phyloP scores from a whole-genome alignment of 2,113 vertebrate species.

The Callopanchax toddi region DNA sequence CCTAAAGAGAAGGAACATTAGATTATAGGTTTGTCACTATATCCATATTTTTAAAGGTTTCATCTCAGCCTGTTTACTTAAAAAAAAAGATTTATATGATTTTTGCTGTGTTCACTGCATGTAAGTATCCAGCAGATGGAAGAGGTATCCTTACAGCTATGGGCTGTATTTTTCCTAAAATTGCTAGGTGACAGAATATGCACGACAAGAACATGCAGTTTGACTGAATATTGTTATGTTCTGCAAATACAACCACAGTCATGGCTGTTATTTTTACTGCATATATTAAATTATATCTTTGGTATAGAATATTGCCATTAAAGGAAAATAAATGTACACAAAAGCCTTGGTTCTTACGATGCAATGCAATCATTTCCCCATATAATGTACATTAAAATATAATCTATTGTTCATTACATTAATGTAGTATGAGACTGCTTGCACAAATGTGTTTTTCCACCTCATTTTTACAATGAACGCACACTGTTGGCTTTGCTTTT shows the following conservation, averaged over 20 bases:
- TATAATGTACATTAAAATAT: neutral
- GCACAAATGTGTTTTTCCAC: neutral
- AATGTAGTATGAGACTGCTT: neutral
- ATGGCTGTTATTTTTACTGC: neutral
- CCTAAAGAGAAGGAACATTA: too few species aligned
- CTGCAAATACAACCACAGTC: neutral
- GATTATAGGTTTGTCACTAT: too few species aligned
- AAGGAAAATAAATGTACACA: neutral
- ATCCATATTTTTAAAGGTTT: conserved; percentile 9
- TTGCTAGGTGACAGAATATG: conserved; percentile 8
- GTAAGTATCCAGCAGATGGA: conserved; percentile 21
- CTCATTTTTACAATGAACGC: neutral
- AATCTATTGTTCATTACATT: neutral
- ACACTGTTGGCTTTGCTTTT: neutral
- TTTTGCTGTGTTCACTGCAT: neutral
- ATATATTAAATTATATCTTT: neutral
- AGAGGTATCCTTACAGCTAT: too few species aligned
- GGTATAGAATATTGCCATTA: neutral
- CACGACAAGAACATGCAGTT: conserved; percentile 11
- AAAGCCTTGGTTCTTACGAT: neutral
- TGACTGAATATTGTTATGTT: conserved; percentile 3
- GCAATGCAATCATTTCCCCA: neutral
- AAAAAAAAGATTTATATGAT: too few species aligned
- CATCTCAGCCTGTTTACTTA: neutral
- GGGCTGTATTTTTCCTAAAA: conserved; percentile 1